Evolutionary conservation across 2,113 vertebrate species (phyloP).

Genomic region (Chascanopsetta lugubris): DNA sequence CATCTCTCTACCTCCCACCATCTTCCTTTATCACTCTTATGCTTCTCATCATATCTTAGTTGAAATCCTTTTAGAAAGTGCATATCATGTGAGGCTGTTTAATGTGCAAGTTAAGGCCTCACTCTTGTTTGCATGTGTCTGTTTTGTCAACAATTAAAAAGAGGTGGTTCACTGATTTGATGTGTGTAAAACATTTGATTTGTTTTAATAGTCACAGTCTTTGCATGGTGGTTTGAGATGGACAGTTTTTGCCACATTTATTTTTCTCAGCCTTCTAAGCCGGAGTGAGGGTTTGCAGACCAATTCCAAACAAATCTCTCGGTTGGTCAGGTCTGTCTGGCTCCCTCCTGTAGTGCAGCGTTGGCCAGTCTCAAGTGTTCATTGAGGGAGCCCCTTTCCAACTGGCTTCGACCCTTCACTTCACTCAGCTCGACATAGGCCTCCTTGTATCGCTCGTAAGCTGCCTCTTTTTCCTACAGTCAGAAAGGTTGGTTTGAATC

Average conservation of each 20-base stretch:
- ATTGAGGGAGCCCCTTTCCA: constrained; percentile 88
- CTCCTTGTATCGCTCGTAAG: constrained; percentile 89
- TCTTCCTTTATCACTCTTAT: constrained; percentile 23
- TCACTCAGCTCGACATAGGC: constrained; percentile 89
- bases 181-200: constrained; percentile 28
- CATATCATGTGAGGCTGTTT: constrained; percentile 59
- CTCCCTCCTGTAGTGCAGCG: constrained; percentile 85
- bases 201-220: constrained; percentile 26
- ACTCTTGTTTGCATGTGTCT: constrained; percentile 72
- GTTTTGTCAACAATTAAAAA: constrained; percentile 68
- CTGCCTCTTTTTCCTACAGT: constrained; percentile 87
- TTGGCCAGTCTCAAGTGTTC: constrained; percentile 88
- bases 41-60: constrained; percentile 37
- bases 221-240: constrained; percentile 3
- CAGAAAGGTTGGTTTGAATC: background rate
- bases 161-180: constrained; percentile 24
- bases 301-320: background rate
- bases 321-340: constrained; percentile 56
- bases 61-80: constrained; percentile 27
- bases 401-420: constrained; percentile 83
- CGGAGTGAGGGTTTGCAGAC: background rate
- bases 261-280: background rate
- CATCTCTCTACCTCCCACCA: constrained; percentile 40
- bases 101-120: constrained; percentile 31
- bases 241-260: background rate